Evolutionary conservation across 2,113 vertebrate species (phyloP), one percentile per base, ranked within the genome.

Genomic region (Etia nguti): DNA sequence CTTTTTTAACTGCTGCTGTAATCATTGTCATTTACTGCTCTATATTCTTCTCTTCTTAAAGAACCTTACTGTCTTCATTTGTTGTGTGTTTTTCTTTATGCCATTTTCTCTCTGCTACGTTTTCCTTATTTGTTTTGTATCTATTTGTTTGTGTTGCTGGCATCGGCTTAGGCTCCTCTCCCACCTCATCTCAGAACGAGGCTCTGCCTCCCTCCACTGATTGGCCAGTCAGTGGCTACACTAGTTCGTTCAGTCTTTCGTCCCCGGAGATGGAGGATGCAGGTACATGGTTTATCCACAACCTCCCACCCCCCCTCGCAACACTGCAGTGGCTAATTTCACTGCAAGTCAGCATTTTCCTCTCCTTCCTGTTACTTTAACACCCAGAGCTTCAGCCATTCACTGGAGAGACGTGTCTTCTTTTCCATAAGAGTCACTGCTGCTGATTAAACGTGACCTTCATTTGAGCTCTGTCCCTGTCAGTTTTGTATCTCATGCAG

Each of bases 181-280:
- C 97, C 95, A 97, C 97, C 87, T 97, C 97, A 95, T 97, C 97
- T 97, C 97, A 98, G 97, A 97, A 94, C 87, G 97, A 97, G 97
- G 96, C 97, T 96, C 97, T 97, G 97, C 97, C 98, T 97, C 97
- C 97, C 93, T 97, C 97, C 95, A 96, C 97, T 96, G 97, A 97
- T 97, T 98, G 97, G 97, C 97, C 97, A 92, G 97, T 97, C 97
- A 97, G 96, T 97, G 97, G 96, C 97, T 97, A 96, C 97, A 96
- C 96, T 97, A 97, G 97, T 96, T 96, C 97, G 89, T 97, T 97
- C 96, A 97, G 96, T 97, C 97, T 97, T 96, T 97, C 97, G 92
- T 97, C 97, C 93, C 96, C 97, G 85, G 96, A 97, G 94, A 95
- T 96, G 93, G 96, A 97, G 92, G 95, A 96, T 93, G 95, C 97